These are phyloP conservation scores for Meloe dianella DNA, from an alignment of 2,888 invertebrate genomes.

Conservation along the genomic window DNA sequence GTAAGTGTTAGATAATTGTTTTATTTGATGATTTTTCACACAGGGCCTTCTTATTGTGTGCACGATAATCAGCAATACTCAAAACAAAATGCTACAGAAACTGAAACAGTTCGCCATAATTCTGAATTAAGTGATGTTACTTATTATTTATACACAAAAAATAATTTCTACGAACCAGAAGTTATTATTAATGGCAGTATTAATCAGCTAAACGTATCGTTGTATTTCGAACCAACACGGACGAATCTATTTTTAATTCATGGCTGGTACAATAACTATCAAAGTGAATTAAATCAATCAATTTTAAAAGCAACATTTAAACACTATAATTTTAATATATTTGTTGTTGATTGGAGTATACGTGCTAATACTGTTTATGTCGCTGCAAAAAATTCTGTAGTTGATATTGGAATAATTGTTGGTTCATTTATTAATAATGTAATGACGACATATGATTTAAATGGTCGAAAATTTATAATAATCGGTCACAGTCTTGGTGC, in stretches of 20 bases:
- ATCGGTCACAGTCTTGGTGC: no score
- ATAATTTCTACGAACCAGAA: slow-evolving; percentile 28
- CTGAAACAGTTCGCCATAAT: no score
- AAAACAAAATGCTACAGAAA: neutral
- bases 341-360: slow-evolving; percentile 48
- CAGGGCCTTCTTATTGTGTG: no score
- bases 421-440: slow-evolving; percentile 45
- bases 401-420: slow-evolving; percentile 40
- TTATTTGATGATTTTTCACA: no score
- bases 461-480: slow-evolving; percentile 38
- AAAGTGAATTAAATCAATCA: slow-evolving; percentile 39
- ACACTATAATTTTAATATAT: slow-evolving; percentile 47
- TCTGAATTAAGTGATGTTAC: slow-evolving; percentile 34
- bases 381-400: slow-evolving; percentile 35
- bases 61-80: no score
- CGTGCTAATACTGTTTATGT: slow-evolving; percentile 36
- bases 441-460: no score
- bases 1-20: no score
- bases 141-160: slow-evolving; percentile 41
- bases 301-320: slow-evolving; percentile 41
- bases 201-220: slow-evolving; percentile 18
- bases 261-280: slow-evolving; percentile 48
- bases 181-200: slow-evolving; percentile 19
- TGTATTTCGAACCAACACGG: slow-evolving; percentile 36
- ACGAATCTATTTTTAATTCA: slow-evolving; percentile 49